Conservation (phyloP, 2,113 vertebrate species). For the Andinoacara biseriatus region DNA sequence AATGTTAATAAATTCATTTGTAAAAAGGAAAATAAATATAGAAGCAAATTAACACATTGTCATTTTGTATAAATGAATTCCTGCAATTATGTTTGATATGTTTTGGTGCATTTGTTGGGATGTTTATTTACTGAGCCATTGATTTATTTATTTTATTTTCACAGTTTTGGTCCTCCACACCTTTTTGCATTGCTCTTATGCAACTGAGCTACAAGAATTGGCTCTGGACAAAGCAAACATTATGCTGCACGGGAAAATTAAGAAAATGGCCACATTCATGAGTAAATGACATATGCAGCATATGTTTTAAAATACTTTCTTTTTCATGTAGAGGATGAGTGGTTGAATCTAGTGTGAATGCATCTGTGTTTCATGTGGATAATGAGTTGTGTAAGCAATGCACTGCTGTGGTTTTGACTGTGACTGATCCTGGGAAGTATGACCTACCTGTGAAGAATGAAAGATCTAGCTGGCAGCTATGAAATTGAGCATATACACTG, state of each 20-base stretch:
- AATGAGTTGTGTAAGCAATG: constrained; percentile 62
- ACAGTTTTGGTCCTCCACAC: background rate
- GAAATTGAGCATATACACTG: constrained; percentile 57
- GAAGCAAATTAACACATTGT: no score
- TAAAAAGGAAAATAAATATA: background rate
- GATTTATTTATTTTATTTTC: background rate
- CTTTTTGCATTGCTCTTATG: background rate
- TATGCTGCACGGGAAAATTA: background rate
- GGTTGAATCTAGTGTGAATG: constrained; percentile 37
- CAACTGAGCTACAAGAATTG: background rate
- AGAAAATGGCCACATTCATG: background rate
- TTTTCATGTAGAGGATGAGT: constrained; percentile 12
- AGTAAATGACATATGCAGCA: background rate
- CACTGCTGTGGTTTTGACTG: constrained; percentile 38
- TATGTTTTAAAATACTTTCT: background rate
- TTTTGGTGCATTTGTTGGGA: background rate
- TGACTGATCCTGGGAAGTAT: constrained; percentile 48
- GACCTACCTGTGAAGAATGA: constrained; percentile 35
- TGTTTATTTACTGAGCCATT: background rate
- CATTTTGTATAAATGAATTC: background rate
- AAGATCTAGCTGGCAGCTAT: constrained; percentile 42
- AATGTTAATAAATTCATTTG: background rate
- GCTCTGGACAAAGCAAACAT: no score
- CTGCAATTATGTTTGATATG: background rate
- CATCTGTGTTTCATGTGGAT: constrained; percentile 55